phyloP scores from a whole-genome alignment of 2,113 vertebrate species.

The Phylloscopus trochiloides region DNA sequence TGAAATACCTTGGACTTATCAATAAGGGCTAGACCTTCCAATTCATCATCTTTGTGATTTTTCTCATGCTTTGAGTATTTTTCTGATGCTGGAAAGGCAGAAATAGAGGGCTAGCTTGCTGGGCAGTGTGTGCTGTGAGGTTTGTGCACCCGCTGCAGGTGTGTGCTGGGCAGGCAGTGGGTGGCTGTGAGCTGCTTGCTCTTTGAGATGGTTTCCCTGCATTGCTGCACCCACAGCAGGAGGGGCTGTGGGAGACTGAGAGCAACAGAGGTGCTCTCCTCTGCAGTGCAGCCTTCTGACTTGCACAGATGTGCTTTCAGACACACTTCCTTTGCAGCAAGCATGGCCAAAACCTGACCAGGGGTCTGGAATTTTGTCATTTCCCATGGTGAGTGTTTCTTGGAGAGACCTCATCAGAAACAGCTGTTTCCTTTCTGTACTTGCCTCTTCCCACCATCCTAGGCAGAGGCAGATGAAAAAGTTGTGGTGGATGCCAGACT shows the following conservation, averaged over 20 bases:
- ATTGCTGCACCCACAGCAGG: neutral
- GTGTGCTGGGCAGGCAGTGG: neutral
- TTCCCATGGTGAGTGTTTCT: neutral
- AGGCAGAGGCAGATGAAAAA: neutral
- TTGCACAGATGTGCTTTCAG: neutral
- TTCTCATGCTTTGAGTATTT: neutral
- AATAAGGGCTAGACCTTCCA: neutral
- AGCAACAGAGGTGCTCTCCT: neutral
- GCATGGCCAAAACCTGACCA: neutral
- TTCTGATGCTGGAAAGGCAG: neutral
- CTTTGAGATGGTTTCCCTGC: neutral
- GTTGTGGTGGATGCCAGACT: neutral
- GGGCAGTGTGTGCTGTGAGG: neutral
- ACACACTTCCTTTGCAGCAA: neutral
- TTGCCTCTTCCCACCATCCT: neutral
- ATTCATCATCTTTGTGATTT: neutral
- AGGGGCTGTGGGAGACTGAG: neutral
- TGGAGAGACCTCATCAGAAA: neutral
- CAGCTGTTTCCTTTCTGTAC: neutral
- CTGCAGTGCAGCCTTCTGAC: neutral
- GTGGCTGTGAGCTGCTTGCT: neutral
- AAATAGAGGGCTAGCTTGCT: neutral
- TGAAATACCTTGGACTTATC: neutral
- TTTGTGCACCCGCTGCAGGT: neutral
- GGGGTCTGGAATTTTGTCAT: neutral